Evolutionary conservation across 2,888 invertebrate species (phyloP).

Genomic region (Arenicola marina): DNA sequence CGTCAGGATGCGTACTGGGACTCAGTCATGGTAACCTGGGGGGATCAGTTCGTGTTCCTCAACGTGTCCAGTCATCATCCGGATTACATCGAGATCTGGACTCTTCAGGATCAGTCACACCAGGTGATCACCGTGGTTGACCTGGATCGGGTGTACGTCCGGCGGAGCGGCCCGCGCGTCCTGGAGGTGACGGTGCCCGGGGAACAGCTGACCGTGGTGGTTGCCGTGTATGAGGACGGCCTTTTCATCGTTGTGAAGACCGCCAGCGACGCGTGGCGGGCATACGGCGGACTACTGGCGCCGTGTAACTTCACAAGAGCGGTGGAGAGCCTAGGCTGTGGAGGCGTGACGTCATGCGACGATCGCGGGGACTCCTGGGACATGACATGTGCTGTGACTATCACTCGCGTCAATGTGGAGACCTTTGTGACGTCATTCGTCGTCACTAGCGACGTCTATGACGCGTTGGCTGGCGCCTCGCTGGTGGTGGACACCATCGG

Average conservation of each 20-base stretch:
- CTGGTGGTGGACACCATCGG: neutral
- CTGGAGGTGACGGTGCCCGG: neutral
- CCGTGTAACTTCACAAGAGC: neutral
- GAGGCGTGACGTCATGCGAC: neutral
- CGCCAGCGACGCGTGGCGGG: neutral
- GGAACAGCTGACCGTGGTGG: neutral
- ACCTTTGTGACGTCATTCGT: neutral
- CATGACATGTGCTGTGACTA: neutral
- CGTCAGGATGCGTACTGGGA: neutral
- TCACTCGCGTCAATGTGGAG: neutral
- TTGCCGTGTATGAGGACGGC: neutral
- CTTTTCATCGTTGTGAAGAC: neutral
- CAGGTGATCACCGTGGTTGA: neutral
- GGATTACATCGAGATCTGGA: neutral
- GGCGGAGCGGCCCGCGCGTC: neutral
- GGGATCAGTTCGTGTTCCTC: neutral
- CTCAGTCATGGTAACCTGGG: neutral
- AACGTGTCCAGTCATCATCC: neutral
- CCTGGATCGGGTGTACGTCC: neutral
- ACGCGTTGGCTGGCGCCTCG: neutral
- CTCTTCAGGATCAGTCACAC: neutral
- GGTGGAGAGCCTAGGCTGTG: neutral
- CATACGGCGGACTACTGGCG: neutral
- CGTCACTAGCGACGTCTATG: neutral
- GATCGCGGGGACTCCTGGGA: neutral